Evolutionary conservation across 2,797 vertebrate species (phyloP).

Genomic region (Hippopotamyrus pictus): DNA sequence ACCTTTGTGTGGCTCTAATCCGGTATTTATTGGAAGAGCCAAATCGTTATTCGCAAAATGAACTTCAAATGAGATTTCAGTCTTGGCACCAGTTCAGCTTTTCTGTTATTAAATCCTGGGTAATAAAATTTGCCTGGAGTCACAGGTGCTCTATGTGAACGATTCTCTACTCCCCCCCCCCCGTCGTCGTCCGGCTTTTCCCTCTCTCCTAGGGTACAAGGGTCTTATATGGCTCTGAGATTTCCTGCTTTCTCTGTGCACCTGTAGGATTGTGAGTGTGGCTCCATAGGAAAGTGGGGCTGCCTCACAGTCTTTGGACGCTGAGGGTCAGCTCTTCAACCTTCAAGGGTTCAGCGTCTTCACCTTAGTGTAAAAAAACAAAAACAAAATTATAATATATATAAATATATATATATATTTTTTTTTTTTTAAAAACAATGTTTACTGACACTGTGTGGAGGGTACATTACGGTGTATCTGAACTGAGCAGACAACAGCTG

Average conservation of each 20-base stretch:
- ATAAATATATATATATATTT: background rate
- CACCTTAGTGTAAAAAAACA: background rate
- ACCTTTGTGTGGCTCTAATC: constrained; percentile 12
- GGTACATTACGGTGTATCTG: background rate
- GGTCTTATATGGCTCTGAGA: constrained; percentile 1
- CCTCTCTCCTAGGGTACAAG: background rate
- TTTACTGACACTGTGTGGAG: background rate
- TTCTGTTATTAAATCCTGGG: constrained; percentile 21
- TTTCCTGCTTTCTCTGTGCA: background rate
- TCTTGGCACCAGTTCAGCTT: constrained; percentile 16
- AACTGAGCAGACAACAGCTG: background rate
- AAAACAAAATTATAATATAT: background rate
- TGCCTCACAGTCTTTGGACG: background rate
- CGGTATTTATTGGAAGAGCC: constrained; percentile 17
- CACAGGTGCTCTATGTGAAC: constrained; percentile 16
- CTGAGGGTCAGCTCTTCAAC: background rate
- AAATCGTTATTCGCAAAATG: constrained; percentile 19
- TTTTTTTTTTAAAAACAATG: too few species aligned
- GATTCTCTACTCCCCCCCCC: constrained; percentile 10
- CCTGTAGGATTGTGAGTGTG: background rate
- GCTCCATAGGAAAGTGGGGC: background rate
- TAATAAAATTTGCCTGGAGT: constrained; percentile 23
- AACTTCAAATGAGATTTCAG: constrained; percentile 24
- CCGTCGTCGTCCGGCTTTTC: background rate
- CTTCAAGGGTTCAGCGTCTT: constrained; percentile 2